Base-by-base conservation (phyloP, 2,113 vertebrate genomes). In the Myanophis thanlyinensis region DNA sequence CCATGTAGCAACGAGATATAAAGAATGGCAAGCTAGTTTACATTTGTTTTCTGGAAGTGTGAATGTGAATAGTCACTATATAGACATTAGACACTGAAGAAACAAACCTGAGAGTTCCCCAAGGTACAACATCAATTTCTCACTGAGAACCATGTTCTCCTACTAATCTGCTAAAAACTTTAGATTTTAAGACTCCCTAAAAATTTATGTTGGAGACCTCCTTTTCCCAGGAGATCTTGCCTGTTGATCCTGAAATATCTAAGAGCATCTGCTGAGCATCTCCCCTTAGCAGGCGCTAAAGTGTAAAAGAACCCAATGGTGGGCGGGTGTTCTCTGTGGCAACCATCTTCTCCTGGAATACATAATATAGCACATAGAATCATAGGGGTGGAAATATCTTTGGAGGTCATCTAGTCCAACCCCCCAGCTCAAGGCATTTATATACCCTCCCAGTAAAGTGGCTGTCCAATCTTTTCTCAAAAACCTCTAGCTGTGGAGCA, bases 11-110 rank as follows among this genome's bases (percentile, higher is more conserved):
- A 11, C 52, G 15, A 49, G 23, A 94, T 87, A 80, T 80, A 52
- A n/a, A 80, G 93, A 95, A 95, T 59, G n/a, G 88, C 44, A 52
- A 87, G 1, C 48, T 67, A 22, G 5, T 1, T 4, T 90, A 18
- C 86, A 47, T 84, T 91, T 88, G 53, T 91, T 94, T 73, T 85
- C 92, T 88, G n/a, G 23, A 87, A 51, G 51, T 44, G 87, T 2
- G 0, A 30, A 85, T 84, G 91, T 62, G 27, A 20, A 22, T 25
- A 0, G 5, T 27, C 1, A 27, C 67, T 52, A 40, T 54, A 94
- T 62, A 80, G 90, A 92, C 44, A 90, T 88, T 1, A 5, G 84
- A 44, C 5, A 40, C 18, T 3, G 27, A 56, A 86, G 53, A 87
- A 49, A 13, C 52, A 52, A 25, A 92, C 20, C 20, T 27, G 23